Evolutionary conservation across 2,113 vertebrate genomes (phyloP), one percentile per base, ranked within the genome.

Genomic region (Cyprinodon tularosa): DNA sequence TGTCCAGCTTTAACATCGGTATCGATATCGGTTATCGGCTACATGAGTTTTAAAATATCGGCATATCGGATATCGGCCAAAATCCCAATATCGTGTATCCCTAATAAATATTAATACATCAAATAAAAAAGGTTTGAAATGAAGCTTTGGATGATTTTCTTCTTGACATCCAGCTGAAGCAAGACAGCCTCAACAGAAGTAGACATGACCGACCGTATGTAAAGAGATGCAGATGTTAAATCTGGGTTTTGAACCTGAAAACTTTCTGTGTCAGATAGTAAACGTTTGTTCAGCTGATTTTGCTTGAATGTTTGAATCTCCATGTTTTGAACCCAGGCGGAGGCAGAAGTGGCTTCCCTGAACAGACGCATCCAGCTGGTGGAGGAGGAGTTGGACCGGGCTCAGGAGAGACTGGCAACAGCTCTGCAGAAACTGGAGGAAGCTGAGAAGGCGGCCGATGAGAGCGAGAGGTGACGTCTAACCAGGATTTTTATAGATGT

Each of bases 311-410:
- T 71, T n/a, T 67, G 4, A 14, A 22, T 48, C 15, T 37, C n/a
- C 13, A 2, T 62, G 36, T 71, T 15, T 68, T 82, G 62, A 68
- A 42, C 12, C 50, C 68, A 92, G 91, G 91, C 91, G 44, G 91
- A 91, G n/a, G 91, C 90, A 17, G 90, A 91, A 66, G 91, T 92
- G 62, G 91, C 91, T 4, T 92, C 91, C 38, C 80, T 92, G 48
- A 91, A 91, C 90, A 85, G 91, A 69, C 89, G 91, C 3, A 92
- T 92, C 86, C 91, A 92, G 82, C 89, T 92, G 1, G 91, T 92
- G 68, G 91, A 92, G 77, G 90, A 92, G 74, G 91, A 92, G 81
- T 48, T 92, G 89, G 91, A 92, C 76, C 71, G 91, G 42, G 91
- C 91, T 62, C 91, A 92, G 84, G 91, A 92, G 84, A 88, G 91